phyloP scores from a whole-genome alignment of 2,113 vertebrate genomes.

The Quiscalus mexicanus region DNA sequence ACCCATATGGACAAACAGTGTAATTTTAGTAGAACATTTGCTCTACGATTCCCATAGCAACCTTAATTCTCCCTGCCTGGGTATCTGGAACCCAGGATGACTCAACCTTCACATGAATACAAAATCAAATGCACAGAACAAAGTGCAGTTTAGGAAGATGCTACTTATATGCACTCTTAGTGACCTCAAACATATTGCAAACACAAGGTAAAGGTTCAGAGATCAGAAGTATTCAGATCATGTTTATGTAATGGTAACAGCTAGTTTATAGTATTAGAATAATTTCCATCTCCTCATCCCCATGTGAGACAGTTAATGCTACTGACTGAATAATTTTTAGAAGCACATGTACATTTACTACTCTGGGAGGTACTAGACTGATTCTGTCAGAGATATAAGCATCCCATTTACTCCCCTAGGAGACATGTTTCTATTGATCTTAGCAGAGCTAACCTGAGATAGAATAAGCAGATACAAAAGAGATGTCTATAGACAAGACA shows the following conservation, averaged over 20 bases:
- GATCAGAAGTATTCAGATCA: not conserved
- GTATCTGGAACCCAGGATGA: constrained; percentile 10
- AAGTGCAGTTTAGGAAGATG: not conserved
- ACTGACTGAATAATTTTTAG: not conserved
- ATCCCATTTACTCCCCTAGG: not conserved
- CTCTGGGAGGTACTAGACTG: not conserved
- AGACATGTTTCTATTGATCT: not conserved
- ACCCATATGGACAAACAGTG: not conserved
- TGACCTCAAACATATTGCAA: not conserved
- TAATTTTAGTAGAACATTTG: constrained; percentile 5
- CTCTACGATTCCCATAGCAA: constrained; percentile 28
- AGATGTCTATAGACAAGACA: not conserved
- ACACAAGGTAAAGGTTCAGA: not conserved
- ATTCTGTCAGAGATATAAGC: not conserved
- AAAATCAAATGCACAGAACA: not conserved
- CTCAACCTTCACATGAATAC: not conserved
- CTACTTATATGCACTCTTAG: not conserved
- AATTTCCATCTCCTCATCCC: not conserved
- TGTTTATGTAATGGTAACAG: not conserved
- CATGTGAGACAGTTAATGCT: not conserved
- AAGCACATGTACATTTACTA: not conserved
- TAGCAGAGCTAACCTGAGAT: not conserved
- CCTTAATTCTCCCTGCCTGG: constrained; percentile 26
- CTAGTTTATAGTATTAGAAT: not conserved
- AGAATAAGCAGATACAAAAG: not conserved